Evolutionary conservation across 1,140 invertebrate species (phyloP).

Genomic region (Rhopalosiphum padi): DNA sequence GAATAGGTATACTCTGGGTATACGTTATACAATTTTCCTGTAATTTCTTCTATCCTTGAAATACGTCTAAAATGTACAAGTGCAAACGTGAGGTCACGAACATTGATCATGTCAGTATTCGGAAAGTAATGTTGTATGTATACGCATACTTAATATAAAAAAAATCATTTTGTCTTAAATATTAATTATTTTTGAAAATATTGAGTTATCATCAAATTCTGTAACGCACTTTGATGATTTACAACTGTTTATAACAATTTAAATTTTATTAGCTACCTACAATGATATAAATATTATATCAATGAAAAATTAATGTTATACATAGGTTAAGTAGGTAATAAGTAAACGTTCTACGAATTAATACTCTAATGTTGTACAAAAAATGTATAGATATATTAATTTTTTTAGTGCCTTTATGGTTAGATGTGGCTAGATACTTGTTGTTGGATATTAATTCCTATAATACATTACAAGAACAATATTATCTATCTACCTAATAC

Average conservation of each 20-base stretch:
- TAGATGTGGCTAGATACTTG: too few relatives aligned
- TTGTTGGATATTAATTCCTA: background rate
- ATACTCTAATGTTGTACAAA: background rate
- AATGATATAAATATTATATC: background rate
- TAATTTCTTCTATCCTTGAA: conserved; percentile 7
- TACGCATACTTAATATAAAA: background rate
- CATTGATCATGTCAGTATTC: background rate
- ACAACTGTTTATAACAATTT: background rate
- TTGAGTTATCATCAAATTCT: background rate
- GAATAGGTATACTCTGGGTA: conserved; percentile 16
- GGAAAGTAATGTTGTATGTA: background rate
- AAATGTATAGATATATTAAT: background rate
- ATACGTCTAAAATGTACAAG: conserved; percentile 16
- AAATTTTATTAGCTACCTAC: background rate
- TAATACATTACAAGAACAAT: too few relatives aligned
- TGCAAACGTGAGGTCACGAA: conserved; percentile 12
- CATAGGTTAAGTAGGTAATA: background rate
- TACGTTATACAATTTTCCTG: conserved; percentile 3
- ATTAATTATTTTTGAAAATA: conserved; percentile 10
- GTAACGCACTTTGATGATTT: background rate
- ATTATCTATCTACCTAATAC: too few relatives aligned
- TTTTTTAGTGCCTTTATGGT: background rate
- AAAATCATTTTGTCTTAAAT: background rate
- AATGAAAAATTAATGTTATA: background rate
- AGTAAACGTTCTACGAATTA: background rate